Base-by-base conservation (phyloP, 2,113 vertebrate genomes). In the Laticauda colubrina region DNA sequence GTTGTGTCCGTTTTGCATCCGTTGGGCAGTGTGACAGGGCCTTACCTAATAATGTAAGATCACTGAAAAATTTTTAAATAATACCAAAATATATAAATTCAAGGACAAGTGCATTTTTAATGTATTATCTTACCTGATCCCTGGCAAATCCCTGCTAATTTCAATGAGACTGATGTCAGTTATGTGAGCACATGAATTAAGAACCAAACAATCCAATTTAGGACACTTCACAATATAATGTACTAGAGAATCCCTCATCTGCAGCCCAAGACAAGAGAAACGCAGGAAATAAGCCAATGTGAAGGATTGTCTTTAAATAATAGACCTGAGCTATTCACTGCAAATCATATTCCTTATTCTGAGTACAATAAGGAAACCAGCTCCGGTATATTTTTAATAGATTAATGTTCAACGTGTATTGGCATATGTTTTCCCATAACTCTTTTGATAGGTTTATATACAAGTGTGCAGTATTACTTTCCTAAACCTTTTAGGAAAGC, bases 111-210 rank as follows among this genome's bases (percentile, higher is more conserved):
- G 8, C 24, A 91, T 29, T 4, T 18, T 24, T 23, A 90, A 91
- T 2, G 8, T 48, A 55, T 92, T 85, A 24, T 4, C 51, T 11
- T 94, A 96, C 91, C 92, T 94, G 86, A 96, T 94, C 5, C 92
- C 85, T 93, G 1, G 0, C 14, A 96, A 95, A 89, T 96, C 94
- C 43, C 93, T 95, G 69, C 96, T 95, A 88, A 98, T 97, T 95
- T 96, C 96, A 45, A 96, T 85, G 89, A 97, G 93, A 54, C 96
- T 97, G 89, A 95, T 61, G 81, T 97, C 94, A 26, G 96, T 96
- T 89, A 98, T 90, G 89, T 96, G 92, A 91, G 93, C 96, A 86
- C 96, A 97, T 48, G 85, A 97, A 86, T 95, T 97, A 54, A 98
- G 97, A 54, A 94, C 94, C 10, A 97, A 85, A 94, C 88, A 94